Percentiles rank a stretch among this genome's conserved stretches.
These are phyloP conservation scores for Platyura marginata DNA, from an alignment of 1,140 invertebrate genomes.

Conservation along the genomic window DNA sequence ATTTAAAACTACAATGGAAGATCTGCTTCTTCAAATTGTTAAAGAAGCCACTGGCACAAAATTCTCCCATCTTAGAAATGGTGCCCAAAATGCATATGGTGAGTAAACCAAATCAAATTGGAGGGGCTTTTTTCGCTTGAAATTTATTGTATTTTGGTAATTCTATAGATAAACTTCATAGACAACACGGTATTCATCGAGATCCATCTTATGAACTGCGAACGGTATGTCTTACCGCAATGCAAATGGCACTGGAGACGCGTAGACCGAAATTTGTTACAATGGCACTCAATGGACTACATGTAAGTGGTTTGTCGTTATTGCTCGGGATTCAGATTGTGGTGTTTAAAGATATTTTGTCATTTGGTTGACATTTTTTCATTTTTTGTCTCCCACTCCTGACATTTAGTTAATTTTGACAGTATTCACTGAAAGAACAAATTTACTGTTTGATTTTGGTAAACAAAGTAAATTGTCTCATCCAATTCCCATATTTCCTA, in stretches of 20 bases:
- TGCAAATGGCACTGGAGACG: conserved; percentile 73
- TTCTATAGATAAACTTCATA: conserved; percentile 56
- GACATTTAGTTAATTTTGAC: too few relatives aligned
- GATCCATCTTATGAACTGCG: conserved; percentile 68
- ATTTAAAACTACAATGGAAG: conserved; percentile 42
- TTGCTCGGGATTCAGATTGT: too few relatives aligned
- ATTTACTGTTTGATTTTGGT: too few relatives aligned
- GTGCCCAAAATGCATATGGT: conserved; percentile 66
- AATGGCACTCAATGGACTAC: conserved; percentile 64
- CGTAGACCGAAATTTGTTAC: conserved; percentile 66
- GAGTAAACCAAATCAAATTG: too few relatives aligned
- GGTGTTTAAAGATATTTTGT: conserved; percentile 4
- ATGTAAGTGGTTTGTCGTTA: conserved; percentile 36
- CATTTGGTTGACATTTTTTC: conserved; percentile 4
- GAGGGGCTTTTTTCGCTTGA: background rate
- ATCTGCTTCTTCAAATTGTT: conserved; percentile 57
- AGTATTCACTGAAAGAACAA: too few relatives aligned
- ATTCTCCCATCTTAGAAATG: conserved; percentile 46
- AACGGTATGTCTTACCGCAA: conserved; percentile 58
- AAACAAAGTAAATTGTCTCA: too few relatives aligned
- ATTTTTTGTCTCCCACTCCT: background rate
- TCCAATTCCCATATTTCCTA: too few relatives aligned
- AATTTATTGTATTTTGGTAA: background rate
- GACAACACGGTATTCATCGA: conserved; percentile 55
- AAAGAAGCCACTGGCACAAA: conserved; percentile 59